phyloP scores from a whole-genome alignment of 1,140 invertebrate genomes.

The Formica selysi region DNA sequence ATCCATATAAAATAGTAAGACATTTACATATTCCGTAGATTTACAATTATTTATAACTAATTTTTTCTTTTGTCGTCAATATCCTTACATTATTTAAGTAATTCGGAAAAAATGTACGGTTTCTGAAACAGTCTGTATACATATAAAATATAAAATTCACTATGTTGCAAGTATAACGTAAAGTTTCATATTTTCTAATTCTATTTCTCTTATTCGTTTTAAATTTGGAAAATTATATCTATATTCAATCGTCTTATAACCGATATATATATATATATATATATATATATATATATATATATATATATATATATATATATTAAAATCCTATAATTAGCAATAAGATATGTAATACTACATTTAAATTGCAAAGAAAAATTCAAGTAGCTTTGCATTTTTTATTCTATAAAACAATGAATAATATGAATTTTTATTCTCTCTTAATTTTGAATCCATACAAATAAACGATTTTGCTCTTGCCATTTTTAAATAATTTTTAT shows the following conservation, averaged over 20 bases:
- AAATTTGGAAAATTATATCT: neutral
- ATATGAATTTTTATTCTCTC: neutral
- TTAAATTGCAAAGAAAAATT: neutral
- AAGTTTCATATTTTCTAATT: conserved; percentile 1
- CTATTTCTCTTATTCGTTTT: neutral
- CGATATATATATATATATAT: neutral
- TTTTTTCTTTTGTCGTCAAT: neutral
- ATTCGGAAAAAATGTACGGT: neutral
- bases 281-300: neutral
- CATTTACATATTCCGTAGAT: neutral
- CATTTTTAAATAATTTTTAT: neutral
- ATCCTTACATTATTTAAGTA: neutral
- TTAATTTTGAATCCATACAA: conserved; percentile 19
- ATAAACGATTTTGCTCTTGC: conserved; percentile 9
- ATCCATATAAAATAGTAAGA: neutral
- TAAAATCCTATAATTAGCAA: neutral
- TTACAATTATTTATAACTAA: neutral
- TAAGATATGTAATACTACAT: neutral
- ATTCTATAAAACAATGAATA: neutral
- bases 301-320: neutral
- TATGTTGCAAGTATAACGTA: conserved; percentile 2
- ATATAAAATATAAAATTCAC: neutral
- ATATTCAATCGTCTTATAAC: neutral
- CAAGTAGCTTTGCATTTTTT: neutral
- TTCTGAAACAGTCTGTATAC: neutral